These are phyloP conservation scores for Alsophila aescularia DNA, from an alignment of 2,888 invertebrate species.

Conservation along the genomic window DNA sequence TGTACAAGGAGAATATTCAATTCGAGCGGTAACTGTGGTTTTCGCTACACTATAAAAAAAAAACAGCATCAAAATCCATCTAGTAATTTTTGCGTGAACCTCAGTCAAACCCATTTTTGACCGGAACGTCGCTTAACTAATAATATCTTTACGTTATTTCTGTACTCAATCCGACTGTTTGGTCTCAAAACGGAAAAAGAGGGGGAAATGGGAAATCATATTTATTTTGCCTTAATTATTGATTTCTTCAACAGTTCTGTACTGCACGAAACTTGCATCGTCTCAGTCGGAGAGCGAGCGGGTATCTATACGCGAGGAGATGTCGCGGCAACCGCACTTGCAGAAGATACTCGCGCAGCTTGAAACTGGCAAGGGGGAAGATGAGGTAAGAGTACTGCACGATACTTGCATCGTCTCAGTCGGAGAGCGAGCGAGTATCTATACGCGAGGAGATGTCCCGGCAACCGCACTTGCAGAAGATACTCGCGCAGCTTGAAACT, in stretches of 20 bases:
- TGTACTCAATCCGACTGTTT: too few species aligned
- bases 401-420: constrained; percentile 98
- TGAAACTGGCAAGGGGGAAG: constrained; percentile 94
- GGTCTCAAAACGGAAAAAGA: too few species aligned
- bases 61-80: too few species aligned
- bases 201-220: too few species aligned
- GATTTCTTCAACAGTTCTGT: constrained; percentile 87
- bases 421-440: constrained; percentile 93
- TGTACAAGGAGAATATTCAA: too few species aligned
- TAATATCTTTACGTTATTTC: too few species aligned
- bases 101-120: too few species aligned
- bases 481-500: constrained; percentile 94
- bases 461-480: constrained; percentile 91
- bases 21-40: too few species aligned
- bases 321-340: constrained; percentile 93
- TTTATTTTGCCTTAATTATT: background rate
- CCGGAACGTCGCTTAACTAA: too few species aligned
- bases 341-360: constrained; percentile 93
- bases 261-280: constrained; percentile 97
- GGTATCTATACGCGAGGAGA: constrained; percentile 93
- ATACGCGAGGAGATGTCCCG: constrained; percentile 96
- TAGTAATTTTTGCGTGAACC: too few species aligned
- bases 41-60: too few species aligned
- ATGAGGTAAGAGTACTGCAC: too few species aligned
- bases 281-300: constrained; percentile 98